Evolutionary conservation across 2,888 invertebrate genomes (phyloP), one percentile per base, ranked within the genome.

Genomic region (Morpho achilles): DNA sequence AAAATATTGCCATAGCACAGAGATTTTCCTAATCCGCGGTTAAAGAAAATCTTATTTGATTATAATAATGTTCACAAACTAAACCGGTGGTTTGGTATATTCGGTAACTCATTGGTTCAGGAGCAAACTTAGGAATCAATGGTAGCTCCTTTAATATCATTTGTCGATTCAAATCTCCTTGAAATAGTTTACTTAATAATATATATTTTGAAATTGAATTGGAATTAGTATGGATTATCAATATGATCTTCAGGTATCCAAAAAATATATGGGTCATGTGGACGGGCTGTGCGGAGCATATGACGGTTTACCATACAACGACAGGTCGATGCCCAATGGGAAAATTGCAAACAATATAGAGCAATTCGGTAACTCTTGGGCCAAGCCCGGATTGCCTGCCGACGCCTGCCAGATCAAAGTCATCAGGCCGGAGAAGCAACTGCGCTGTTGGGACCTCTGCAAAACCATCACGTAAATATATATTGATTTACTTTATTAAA

Each of bases 261-360:
- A 93, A 54, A 92, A 92, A 67, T 87, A 94, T 66, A 77, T 86
- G 60, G 91, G 92, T 7, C 88, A 92, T 47, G 94, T 96, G 0
- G 95, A 96, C 70, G 97, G 97, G 0, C 83, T 97, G 8, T 97
- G 97, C 75, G 97, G 97, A 2, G 94, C 92, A 60, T 96, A 93
- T 77, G 95, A 95, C 79, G 94, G 93, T 1, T 81, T 91, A 40
- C 70, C 87, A 0, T 70, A 74, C 48, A 95, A 96, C 78, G 97
- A 97, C 75, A 93, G 94, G 52, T 91, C 93, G 3, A 90, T 92
- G 63, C 96, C 96, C 0, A 92, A 93, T 75, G 96, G 96, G 0
- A 75, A 72, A 0, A 72, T 90, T 2, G 93, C 94, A 0, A 75
- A 87, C 54, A 93, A 92, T 50, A 94, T 94, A 0, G 91, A 91